Base-by-base conservation (phyloP, 2,113 vertebrate genomes). In the Colistium nudipinnis region DNA sequence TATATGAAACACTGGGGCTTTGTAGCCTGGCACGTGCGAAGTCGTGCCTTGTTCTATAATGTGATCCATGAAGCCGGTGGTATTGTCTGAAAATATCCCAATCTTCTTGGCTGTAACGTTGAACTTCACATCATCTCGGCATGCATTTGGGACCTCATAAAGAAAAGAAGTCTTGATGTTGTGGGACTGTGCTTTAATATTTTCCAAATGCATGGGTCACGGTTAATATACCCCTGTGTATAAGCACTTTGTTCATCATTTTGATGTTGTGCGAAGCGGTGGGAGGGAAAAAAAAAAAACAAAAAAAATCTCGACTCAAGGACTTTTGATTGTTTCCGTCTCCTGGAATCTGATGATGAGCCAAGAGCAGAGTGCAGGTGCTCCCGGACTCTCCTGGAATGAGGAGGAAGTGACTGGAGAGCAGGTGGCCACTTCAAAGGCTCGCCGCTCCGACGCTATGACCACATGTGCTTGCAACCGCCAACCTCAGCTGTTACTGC, bases 401-500 rank as follows among this genome's bases (percentile, higher is more conserved):
- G 78, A 70, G 85, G 85, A 86, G 82, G 24, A 70, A 82, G 84
- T 87, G 73, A 87, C 90, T 85, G 68, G 68, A 88, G 84, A 84
- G 73, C 85, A 90, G 85, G 78, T 86, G 84, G 82, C 66, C 67
- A 80, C 85, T 84, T 88, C 79, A 88, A 89, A 90, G 74, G 60
- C 78, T 62, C 53, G 55, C 79, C 73, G 64, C 64, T 77, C 68
- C 52, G 54, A 25, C 36, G 4, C 51, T 78, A 70, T 80, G 71
- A 74, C 68, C 79, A 79, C 84, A 85, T 70, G 66, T 49, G 71
- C 56, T 7, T 44, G 38, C 76, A 86, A 71, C 62, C 41, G 53
- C 61, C 70, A 76, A 31, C 59, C 53, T 82, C 80, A 82, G 87
- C 76, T 86, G 76, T 76, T 68, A 14, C 52, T 22, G 30, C 64